phyloP scores from a whole-genome alignment of 2,113 vertebrate species.

The Diadophis punctatus region DNA sequence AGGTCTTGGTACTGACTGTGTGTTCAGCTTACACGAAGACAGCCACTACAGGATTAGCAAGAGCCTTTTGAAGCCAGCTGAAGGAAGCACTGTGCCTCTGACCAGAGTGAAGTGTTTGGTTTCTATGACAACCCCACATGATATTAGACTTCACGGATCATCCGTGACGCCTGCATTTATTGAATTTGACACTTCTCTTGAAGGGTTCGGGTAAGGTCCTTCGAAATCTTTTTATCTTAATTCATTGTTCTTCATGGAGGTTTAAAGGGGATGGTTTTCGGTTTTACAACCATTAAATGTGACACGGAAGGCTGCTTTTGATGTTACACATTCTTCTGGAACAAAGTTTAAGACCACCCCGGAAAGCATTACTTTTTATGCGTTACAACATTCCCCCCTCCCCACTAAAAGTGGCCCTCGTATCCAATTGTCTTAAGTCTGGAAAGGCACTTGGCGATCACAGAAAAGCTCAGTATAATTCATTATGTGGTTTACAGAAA shows the following conservation, averaged over 20 bases:
- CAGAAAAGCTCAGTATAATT: not conserved
- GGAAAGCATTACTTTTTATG: not conserved
- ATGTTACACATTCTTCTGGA: not conserved
- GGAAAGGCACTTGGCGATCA: not conserved
- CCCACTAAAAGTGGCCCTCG: not conserved
- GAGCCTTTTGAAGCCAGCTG: slow-evolving; percentile 91
- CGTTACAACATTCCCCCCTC: not conserved
- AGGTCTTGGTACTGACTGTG: slow-evolving; percentile 90
- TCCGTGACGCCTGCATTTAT: slow-evolving; percentile 91
- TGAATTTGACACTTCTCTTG: slow-evolving; percentile 93
- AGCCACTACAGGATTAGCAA: slow-evolving; percentile 94
- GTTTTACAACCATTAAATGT: not conserved
- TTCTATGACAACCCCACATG: slow-evolving; percentile 98
- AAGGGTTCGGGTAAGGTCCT: slow-evolving; percentile 91
- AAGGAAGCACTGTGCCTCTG: slow-evolving; percentile 94
- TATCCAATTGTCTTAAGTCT: not conserved
- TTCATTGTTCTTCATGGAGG: not conserved
- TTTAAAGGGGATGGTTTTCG: not conserved
- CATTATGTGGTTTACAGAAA: not conserved
- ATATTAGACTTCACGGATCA: slow-evolving; percentile 94
- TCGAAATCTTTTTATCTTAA: not conserved
- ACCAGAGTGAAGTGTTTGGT: slow-evolving; percentile 97
- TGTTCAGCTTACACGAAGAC: slow-evolving; percentile 88
- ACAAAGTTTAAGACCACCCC: not conserved
- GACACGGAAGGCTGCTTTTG: not conserved